A percentile compares a stretch with the other conserved stretches of the same genome.
phyloP scores from a whole-genome alignment of 2,797 vertebrate genomes.

The Nothura maculosa region DNA sequence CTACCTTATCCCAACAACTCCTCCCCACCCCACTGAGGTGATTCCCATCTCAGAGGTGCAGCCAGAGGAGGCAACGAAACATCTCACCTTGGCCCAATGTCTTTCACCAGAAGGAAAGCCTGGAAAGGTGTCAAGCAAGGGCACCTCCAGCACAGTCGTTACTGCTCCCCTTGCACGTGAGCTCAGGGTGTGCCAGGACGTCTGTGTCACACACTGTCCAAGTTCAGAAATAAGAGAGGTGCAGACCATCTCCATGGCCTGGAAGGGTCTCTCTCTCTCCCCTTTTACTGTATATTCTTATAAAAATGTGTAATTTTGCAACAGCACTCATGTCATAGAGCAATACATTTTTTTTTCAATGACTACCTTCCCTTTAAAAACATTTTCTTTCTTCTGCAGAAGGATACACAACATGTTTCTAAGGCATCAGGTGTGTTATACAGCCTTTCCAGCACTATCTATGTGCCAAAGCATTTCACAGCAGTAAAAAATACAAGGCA shows the following conservation, averaged over 20 bases:
- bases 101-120: background rate
- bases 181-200: background rate
- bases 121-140: background rate
- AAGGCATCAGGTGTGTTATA: slow-evolving; percentile 1
- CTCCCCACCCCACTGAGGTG: background rate
- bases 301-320: background rate
- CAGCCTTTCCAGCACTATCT: slow-evolving; percentile 39
- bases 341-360: background rate
- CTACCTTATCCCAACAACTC: background rate
- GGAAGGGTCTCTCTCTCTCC: background rate
- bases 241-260: background rate
- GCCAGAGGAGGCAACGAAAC: background rate
- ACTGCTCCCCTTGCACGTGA: background rate
- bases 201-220: accelerated
- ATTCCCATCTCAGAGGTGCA: background rate
- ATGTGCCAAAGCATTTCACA: slow-evolving; percentile 23
- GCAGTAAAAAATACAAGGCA: slow-evolving; percentile 7
- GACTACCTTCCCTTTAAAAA: background rate
- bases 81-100: background rate
- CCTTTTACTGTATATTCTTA: background rate
- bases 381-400: background rate
- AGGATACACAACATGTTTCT: slow-evolving; percentile 25
- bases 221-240: background rate
- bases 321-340: background rate
- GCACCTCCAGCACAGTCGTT: background rate